Percentiles rank a stretch among this genome's conserved stretches.
phyloP scores from a whole-genome alignment of 2,888 invertebrate genomes.

The Sphinx pinastri region DNA sequence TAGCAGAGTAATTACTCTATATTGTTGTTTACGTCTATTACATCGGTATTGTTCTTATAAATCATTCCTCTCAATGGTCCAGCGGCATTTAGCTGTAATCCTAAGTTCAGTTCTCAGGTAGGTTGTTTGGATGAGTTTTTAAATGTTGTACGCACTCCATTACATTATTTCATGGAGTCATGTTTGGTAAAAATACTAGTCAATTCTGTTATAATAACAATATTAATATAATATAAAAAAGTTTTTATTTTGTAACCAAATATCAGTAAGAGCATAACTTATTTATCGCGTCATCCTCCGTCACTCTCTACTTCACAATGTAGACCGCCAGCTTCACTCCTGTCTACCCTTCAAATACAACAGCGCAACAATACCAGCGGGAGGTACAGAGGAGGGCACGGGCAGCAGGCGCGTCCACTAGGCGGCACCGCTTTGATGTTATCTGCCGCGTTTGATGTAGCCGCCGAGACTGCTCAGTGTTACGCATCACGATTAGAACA shows the following conservation, averaged over 20 bases:
- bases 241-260: too few relatives aligned
- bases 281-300: neutral
- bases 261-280: too few relatives aligned
- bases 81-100: too few relatives aligned
- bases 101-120: too few relatives aligned
- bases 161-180: too few relatives aligned
- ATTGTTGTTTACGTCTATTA: slow-evolving; percentile 3
- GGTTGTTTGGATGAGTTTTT: too few relatives aligned
- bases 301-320: neutral
- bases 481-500: slow-evolving; percentile 44
- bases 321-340: neutral
- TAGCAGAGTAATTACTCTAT: neutral
- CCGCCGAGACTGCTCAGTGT: slow-evolving; percentile 26
- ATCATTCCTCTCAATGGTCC: neutral
- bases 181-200: too few relatives aligned
- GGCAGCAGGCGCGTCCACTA: neutral
- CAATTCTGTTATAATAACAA: too few relatives aligned
- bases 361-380: slow-evolving; percentile 14
- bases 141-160: too few relatives aligned
- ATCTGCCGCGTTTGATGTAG: slow-evolving; percentile 26
- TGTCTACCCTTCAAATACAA: slow-evolving; percentile 4
- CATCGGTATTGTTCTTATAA: neutral
- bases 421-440: slow-evolving; percentile 26
- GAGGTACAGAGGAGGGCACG: slow-evolving; percentile 19
- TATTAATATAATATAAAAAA: too few relatives aligned